Base-by-base conservation (phyloP, 2,113 vertebrate species). In the Phocoena sinus region DNA sequence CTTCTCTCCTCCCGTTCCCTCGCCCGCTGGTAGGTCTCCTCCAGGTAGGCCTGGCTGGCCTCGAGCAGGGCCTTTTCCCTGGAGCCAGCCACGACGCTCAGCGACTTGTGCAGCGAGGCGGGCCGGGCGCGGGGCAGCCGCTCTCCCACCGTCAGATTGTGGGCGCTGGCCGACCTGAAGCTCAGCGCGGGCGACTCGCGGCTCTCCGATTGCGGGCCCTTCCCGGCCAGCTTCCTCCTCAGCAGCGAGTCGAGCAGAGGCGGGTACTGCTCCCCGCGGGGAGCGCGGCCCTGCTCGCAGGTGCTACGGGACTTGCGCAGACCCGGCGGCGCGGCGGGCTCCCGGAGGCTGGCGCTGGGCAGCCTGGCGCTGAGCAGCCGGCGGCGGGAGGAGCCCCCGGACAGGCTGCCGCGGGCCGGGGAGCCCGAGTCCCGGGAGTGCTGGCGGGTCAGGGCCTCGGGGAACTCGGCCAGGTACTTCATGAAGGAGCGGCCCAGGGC, bases 121-220 rank as follows among this genome's bases (percentile, higher is more conserved):
- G 98, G 98, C 28, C 18, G 98, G 13, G 97, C 96, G 84, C 98
- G 79, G 56, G 99, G 99, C 5, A 98, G 97, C 95, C 98, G 99
- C 74, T 98, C 98, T 41, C 98, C 98, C 28, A 99, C 98, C 0
- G 98, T 97, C 87, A 99, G 98, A 95, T 99, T 99, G 81, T 99
- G 99, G 60, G 99, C 99, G 1, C 99, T 99, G 91, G 98, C 99
- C 0, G 99, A 99, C 95, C 99, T 99, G 96, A 99, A 99, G 18
- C 99, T 97, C 0, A 99, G 98, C 20, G 70, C 74, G 0, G 99
- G 98, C 7, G 98, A 14, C 76, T 53, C 68, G 68, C 97, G 98
- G 89, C 99, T 98, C 0, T 99, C 99, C 5, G 21, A 77, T 38
- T 98, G 98, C 0, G 92, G 97, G 21, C 92, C 97, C 74, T 97